Evolutionary conservation across 2,113 vertebrate species (phyloP).

Genomic region (Microcebus lehilahytsara): DNA sequence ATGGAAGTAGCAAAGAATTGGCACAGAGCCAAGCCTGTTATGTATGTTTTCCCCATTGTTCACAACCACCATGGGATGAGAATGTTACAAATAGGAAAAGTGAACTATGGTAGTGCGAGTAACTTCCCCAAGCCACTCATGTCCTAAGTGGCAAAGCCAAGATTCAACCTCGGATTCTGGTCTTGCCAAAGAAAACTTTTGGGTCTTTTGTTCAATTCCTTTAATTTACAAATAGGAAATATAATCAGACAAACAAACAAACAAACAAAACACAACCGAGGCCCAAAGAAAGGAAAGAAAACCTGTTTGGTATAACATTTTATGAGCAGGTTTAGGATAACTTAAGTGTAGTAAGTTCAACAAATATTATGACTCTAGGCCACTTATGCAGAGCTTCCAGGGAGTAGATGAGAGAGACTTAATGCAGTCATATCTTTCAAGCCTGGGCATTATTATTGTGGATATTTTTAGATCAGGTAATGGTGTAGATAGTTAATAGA

Average conservation of each 20-base stretch:
- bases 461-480: not conserved
- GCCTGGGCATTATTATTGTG: not conserved
- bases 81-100: not conserved
- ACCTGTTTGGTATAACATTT: not conserved
- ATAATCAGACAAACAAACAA: not conserved
- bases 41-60: rapidly evolving
- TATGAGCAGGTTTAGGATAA: not conserved
- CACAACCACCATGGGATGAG: not conserved
- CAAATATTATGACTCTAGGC: not conserved
- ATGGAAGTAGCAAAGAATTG: not conserved
- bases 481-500: not conserved
- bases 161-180: not conserved
- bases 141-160: not conserved
- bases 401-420: not conserved
- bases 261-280: not conserved
- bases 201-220: not conserved
- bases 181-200: not conserved
- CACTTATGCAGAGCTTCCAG: not conserved
- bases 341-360: not conserved
- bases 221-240: not conserved
- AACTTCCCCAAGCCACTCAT: not conserved
- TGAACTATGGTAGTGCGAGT: not conserved
- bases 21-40: not conserved
- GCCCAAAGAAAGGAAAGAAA: not conserved
- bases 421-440: not conserved